Conservation (phyloP, 1,140 invertebrate species). For the Procambarus virginalis region DNA sequence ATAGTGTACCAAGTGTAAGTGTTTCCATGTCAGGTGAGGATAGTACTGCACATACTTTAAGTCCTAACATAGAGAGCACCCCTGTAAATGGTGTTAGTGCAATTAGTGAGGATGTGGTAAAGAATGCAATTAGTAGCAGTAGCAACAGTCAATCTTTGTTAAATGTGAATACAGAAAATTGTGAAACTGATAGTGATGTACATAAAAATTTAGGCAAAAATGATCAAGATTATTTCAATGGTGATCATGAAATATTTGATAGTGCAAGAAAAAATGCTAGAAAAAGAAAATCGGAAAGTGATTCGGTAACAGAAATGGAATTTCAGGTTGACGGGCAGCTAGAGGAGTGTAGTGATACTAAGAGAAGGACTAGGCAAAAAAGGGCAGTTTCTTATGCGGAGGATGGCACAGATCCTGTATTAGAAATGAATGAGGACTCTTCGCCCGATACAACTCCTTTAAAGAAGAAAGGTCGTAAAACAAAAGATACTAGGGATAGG, state of each 20-base stretch:
- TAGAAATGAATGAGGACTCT: constrained; percentile 69
- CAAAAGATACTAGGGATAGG: constrained; percentile 46
- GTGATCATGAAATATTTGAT: constrained; percentile 44
- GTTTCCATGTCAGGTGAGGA: background rate
- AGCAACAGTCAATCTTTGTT: constrained; percentile 33
- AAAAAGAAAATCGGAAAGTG: constrained; percentile 57
- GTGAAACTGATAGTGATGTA: constrained; percentile 21
- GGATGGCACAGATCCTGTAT: constrained; percentile 70
- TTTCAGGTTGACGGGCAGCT: constrained; percentile 23
- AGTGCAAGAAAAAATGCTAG: constrained; percentile 12
- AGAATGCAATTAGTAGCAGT: constrained; percentile 20
- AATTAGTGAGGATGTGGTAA: constrained; percentile 22
- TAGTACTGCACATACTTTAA: constrained; percentile 19
- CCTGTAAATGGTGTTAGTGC: constrained; percentile 54
- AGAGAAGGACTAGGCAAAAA: constrained; percentile 67
- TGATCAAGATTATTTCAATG: constrained; percentile 53
- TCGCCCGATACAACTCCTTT: constrained; percentile 49
- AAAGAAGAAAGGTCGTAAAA: constrained; percentile 60
- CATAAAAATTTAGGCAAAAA: constrained; percentile 28
- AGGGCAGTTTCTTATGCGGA: constrained; percentile 68
- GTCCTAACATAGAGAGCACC: constrained; percentile 30
- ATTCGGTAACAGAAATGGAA: constrained; percentile 25
- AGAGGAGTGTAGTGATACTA: constrained; percentile 53
- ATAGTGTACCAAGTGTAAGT: constrained; percentile 3
- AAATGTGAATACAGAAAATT: constrained; percentile 32